These are phyloP conservation scores for Drosophila athabasca DNA, from an alignment of 1,140 invertebrate species.

Conservation along the genomic window DNA sequence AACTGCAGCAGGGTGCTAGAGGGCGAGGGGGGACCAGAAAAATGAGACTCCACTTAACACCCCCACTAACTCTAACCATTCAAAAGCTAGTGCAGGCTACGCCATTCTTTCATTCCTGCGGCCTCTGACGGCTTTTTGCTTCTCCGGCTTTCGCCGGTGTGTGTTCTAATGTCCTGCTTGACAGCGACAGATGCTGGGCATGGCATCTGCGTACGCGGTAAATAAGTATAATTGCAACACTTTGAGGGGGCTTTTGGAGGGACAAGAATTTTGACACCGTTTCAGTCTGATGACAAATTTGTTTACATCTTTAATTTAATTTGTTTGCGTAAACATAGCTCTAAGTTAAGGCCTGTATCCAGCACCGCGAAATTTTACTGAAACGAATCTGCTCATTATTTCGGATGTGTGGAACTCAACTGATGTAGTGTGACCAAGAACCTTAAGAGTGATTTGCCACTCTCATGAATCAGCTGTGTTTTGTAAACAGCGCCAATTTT, in stretches of 20 bases:
- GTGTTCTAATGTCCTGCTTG: constrained; percentile 20
- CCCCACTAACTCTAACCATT: constrained; percentile 27
- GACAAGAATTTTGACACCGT: constrained; percentile 68
- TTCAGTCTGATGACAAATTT: constrained; percentile 56
- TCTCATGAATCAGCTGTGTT: too few species aligned
- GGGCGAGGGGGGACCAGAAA: constrained; percentile 5
- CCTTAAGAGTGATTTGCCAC: too few species aligned
- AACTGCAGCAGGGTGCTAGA: constrained; percentile 3
- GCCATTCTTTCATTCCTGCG: not conserved
- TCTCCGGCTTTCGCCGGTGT: not conserved
- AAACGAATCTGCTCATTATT: too few species aligned
- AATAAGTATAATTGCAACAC: constrained; percentile 69
- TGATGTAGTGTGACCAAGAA: too few species aligned
- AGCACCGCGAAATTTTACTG: too few species aligned
- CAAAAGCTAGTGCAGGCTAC: constrained; percentile 28
- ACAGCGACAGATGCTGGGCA: constrained; percentile 39
- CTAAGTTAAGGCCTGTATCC: too few species aligned
- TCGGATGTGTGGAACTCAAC: too few species aligned
- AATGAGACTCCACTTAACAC: constrained; percentile 45
- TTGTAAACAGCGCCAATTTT: too few species aligned
- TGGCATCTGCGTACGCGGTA: constrained; percentile 40
- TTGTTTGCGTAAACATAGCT: constrained; percentile 38
- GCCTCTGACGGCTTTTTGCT: too few species aligned
- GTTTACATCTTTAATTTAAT: constrained; percentile 64
- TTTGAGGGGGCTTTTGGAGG: constrained; percentile 61